These are phyloP conservation scores for Aphelocoma coerulescens DNA, from an alignment of 2,113 vertebrate species.

Conservation along the genomic window DNA sequence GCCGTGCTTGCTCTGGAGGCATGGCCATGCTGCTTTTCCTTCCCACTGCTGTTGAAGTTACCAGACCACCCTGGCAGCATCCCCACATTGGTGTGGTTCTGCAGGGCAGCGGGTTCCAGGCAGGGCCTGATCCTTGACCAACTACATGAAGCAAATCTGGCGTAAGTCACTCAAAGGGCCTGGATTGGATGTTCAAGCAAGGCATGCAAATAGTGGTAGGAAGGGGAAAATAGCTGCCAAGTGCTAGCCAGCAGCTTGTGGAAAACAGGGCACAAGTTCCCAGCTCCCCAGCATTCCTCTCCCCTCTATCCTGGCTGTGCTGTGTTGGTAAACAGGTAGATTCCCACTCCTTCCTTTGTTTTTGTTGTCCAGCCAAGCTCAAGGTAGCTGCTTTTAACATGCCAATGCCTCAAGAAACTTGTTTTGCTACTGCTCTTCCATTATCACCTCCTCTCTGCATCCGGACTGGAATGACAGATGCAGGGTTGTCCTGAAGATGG, in stretches of 20 bases:
- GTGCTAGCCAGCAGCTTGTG: background rate
- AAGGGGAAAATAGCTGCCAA: background rate
- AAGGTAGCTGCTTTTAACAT: background rate
- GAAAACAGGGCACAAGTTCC: background rate
- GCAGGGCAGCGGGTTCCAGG: background rate
- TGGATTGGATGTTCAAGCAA: background rate
- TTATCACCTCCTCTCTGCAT: fast-evolving
- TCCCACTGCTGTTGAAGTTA: background rate
- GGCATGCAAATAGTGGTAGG: background rate
- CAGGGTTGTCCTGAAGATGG: background rate
- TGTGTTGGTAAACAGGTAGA: background rate
- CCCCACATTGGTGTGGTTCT: background rate
- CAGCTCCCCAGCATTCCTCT: background rate
- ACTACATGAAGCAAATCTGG: background rate
- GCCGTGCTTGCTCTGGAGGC: fast-evolving
- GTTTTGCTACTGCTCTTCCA: background rate
- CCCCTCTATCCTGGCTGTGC: background rate
- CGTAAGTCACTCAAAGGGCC: background rate
- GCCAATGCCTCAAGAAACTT: background rate
- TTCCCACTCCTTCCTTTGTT: background rate
- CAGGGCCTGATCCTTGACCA: background rate
- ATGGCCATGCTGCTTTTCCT: fast-evolving
- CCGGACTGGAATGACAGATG: background rate
- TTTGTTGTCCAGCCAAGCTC: background rate
- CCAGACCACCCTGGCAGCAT: background rate